Evolutionary conservation across 2,888 invertebrate genomes (phyloP).

Genomic region (Zygothrica quintamaculata): DNA sequence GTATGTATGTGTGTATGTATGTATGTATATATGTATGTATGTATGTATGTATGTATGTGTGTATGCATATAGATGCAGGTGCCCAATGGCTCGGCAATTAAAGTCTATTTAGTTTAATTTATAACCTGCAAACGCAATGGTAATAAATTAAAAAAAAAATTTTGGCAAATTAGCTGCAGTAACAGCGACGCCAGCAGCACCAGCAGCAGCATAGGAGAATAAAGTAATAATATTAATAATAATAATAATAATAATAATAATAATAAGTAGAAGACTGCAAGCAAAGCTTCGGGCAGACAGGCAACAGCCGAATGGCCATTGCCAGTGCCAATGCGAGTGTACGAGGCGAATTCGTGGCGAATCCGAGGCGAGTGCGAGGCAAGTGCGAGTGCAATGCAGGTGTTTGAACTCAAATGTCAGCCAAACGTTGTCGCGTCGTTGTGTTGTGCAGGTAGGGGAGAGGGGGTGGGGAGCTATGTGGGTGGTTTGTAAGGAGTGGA

Average conservation of each 20-base stretch:
- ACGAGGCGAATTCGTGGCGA: constrained; percentile 18
- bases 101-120: constrained; percentile 73
- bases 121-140: constrained; percentile 56
- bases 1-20: background rate
- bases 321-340: constrained; percentile 5
- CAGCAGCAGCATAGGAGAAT: constrained; percentile 36
- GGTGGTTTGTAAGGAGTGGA: background rate
- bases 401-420: constrained; percentile 80
- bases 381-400: constrained; percentile 71
- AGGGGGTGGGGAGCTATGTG: no score
- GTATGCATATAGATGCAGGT: constrained; percentile 17
- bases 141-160: constrained; percentile 68
- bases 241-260: no score
- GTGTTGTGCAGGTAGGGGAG: constrained; percentile 11
- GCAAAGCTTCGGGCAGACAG: constrained; percentile 48
- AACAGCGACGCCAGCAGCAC: constrained; percentile 7
- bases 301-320: background rate
- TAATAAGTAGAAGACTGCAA: constrained; percentile 62
- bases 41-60: no score
- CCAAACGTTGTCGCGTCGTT: constrained; percentile 50
- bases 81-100: constrained; percentile 54
- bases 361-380: constrained; percentile 30
- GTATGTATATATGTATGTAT: no score
- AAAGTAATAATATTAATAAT: no score
- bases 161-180: constrained; percentile 73